Base-by-base conservation (phyloP, 2,888 invertebrate genomes). In the Eupithecia tripunctaria region DNA sequence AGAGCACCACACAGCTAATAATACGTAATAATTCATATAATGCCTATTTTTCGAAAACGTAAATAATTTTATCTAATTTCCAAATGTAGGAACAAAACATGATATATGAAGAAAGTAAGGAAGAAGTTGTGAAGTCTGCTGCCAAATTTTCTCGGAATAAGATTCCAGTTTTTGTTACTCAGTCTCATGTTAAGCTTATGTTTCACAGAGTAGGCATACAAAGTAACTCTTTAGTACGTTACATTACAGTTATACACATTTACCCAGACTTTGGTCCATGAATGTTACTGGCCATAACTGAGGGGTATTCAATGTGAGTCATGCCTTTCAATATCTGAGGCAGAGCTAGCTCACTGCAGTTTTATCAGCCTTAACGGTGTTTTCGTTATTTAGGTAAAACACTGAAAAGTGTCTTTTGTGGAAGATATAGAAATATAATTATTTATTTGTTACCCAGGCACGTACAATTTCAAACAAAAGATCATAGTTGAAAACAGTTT, bases 271-370 rank as follows among this genome's bases (percentile, higher is more conserved):
- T 51, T 12, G 14, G 51, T 14, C 25, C 56, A 25, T 72, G 72
- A 68, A 74, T 71, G 77, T 77, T 73, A 77, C 75, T 73, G 65
- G 71, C 56, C 70, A 67, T 76, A 68, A 38, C 36, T 5, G 64
- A 64, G 4, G 36, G 70, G 62, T 75, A 75, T 75, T 78, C 72
- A 67, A 76, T 76, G 76, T 78, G 80, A 80, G 70, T 78, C 80
- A 80, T 14, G 64, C 21, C 63, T 62, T 32, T 36, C 63, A 32
- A 36, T 36, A 32, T 4, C 63, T 63, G 36, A 32, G 29, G 25
- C n/a, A 18, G 36, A 63, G 74, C 74, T 71, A 27, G 67, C 12
- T 64, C 70, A 63, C 63, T 63, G 29, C 29, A 36, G 21, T 6
- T 36, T 63, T 47, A 8, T 47, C n/a, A n/a, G 47, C n/a, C 18